Evolutionary conservation across 2,113 vertebrate species (phyloP), one percentile per base, ranked within the genome.

Genomic region (Ciconia stormi): DNA sequence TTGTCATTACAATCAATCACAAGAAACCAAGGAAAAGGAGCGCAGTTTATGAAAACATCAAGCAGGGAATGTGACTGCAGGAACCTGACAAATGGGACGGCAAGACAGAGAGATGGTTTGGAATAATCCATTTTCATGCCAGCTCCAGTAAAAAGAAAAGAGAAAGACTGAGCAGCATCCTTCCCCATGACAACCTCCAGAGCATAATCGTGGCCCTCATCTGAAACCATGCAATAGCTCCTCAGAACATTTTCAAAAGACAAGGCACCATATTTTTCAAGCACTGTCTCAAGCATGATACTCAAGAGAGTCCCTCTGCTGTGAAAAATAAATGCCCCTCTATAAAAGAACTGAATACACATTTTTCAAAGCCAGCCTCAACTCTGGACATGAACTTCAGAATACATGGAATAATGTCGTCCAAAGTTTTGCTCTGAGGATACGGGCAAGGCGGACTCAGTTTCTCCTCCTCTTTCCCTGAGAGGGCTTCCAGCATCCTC

Each of bases 51-150:
- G 88, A 93, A 96, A 95, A 94, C 94, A 92, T 95, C 88, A 76
- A 72, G 90, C 81, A 89, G 56, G 66, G 78, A 85, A 90, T 90
- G 74, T 61, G 87, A 58, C 91, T 91, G 62, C 87, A 91, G 82
- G 56, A 95, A 85, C 40, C 90, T 96, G 92, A 95, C 82, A 93
- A 96, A 96, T 76, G 63, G 85, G 88, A 89, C 87, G 93, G 92
- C 50, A 59, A 92, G 82, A 86, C 58, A 82, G 92, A 82, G 87
- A 85, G 88, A 62, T 58, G 79, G 50, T 58, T 96, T 38, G 61
- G 56, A 87, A 91, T 91, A 96, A 94, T 94, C 82, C 67, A 70
- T 97, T 95, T 96, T 93, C 90, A 81, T 90, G 90, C 88, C 85
- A 86, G 52, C 46, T 82, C 53, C 84, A 34, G 79, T 29, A 49